A percentile compares a stretch with the other conserved stretches of the same genome.
phyloP scores from a whole-genome alignment of 2,888 invertebrate genomes.

The Lithodes maja region DNA sequence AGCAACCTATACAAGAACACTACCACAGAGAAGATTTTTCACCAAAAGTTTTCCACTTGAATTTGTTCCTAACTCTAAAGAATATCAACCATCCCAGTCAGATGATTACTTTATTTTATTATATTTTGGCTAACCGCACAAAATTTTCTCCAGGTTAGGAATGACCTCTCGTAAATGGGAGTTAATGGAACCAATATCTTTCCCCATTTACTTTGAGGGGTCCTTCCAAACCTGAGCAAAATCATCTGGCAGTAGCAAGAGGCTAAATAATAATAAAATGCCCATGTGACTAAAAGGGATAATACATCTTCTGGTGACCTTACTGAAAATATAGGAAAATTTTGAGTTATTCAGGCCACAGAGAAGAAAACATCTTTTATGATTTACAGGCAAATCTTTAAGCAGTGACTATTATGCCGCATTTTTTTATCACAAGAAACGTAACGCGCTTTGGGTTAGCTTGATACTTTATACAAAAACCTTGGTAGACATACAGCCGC shows the following conservation, averaged over 20 bases:
- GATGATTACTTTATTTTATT: constrained; percentile 15
- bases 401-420: background rate
- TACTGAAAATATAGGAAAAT: constrained; percentile 23
- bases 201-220: background rate
- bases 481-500: too few species aligned
- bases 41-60: constrained; percentile 40
- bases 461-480: too few species aligned
- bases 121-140: background rate
- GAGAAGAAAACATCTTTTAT: constrained; percentile 44
- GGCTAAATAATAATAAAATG: background rate
- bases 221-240: background rate
- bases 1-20: background rate
- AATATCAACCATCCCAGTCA: constrained; percentile 20
- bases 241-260: background rate
- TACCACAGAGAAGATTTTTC: constrained; percentile 46
- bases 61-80: constrained; percentile 37
- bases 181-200: background rate
- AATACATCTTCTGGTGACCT: background rate
- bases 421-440: constrained; percentile 20
- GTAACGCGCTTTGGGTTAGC: too few species aligned
- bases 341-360: constrained; percentile 41
- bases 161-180: too few species aligned
- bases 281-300: background rate
- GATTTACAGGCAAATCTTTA: constrained; percentile 22
- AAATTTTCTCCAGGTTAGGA: background rate